Conservation (phyloP, 2,113 vertebrate genomes). For the Xenus cinereus region DNA sequence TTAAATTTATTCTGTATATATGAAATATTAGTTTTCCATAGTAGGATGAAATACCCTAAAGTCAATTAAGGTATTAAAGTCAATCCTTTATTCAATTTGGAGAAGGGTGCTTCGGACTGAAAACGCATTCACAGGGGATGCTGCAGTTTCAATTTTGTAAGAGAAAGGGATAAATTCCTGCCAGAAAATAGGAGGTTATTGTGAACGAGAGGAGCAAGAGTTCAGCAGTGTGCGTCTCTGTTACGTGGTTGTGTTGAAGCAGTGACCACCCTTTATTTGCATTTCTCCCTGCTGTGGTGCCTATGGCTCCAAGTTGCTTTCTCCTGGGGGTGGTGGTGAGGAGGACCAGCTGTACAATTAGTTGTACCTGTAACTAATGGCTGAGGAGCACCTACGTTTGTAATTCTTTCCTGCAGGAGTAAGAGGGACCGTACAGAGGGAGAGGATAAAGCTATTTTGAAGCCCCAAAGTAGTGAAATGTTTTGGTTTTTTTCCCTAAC, state of each 20-base stretch:
- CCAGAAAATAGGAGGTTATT: neutral
- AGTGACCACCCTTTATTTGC: neutral
- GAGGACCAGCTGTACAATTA: neutral
- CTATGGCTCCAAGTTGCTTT: neutral
- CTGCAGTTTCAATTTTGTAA: neutral
- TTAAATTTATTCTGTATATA: neutral
- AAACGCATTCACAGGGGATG: neutral
- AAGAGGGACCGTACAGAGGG: neutral
- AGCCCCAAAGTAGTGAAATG: neutral
- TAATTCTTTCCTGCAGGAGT: neutral
- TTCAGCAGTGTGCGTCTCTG: neutral
- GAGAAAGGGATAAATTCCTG: neutral
- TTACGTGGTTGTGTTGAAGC: rapidly evolving
- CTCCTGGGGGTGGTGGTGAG: neutral
- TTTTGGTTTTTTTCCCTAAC: too few species aligned
- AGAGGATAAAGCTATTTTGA: neutral
- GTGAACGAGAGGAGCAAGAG: neutral
- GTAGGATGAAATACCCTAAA: neutral
- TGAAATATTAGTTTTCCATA: neutral
- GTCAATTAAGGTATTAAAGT: neutral
- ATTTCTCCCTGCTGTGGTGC: neutral
- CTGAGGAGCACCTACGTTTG: neutral
- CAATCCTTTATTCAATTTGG: neutral
- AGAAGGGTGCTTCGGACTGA: neutral
- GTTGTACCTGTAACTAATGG: neutral